Evolutionary conservation across 2,113 vertebrate species (phyloP).

Genomic region (Halichoeres trimaculatus): DNA sequence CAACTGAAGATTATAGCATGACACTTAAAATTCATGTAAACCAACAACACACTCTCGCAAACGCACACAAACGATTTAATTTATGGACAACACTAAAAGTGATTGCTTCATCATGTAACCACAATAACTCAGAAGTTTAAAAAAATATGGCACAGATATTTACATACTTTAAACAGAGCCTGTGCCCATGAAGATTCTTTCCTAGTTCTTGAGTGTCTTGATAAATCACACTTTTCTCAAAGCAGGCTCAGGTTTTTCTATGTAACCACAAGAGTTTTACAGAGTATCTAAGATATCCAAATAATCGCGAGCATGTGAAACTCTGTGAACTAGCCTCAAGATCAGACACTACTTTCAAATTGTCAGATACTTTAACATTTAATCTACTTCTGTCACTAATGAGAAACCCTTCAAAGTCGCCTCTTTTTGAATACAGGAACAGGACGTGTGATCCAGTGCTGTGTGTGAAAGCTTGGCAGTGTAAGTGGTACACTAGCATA

Average conservation of each 20-base stretch:
- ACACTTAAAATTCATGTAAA: slow-evolving; percentile 72
- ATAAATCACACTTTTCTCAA: slow-evolving; percentile 20
- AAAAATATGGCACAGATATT: slow-evolving; percentile 72
- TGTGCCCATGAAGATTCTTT: slow-evolving; percentile 24
- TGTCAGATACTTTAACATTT: slow-evolving; percentile 35
- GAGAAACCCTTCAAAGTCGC: slow-evolving; percentile 30
- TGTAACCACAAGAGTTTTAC: slow-evolving; percentile 22
- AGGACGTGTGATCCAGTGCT: slow-evolving; percentile 29
- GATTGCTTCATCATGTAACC: slow-evolving; percentile 60
- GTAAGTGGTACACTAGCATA: slow-evolving; percentile 33
- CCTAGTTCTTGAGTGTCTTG: slow-evolving; percentile 27
- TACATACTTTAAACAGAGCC: slow-evolving; percentile 64
- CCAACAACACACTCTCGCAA: slow-evolving; percentile 50
- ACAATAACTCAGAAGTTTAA: slow-evolving; percentile 44
- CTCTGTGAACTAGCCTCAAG: slow-evolving; percentile 3
- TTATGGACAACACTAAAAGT: slow-evolving; percentile 59
- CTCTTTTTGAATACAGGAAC: slow-evolving; percentile 35
- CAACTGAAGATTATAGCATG: slow-evolving; percentile 58
- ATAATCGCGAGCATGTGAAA: slow-evolving; percentile 22
- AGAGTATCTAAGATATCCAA: slow-evolving; percentile 26
- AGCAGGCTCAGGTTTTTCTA: slow-evolving; percentile 56
- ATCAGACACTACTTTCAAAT: slow-evolving; percentile 26
- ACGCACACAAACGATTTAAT: slow-evolving; percentile 49
- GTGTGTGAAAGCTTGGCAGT: slow-evolving; percentile 39
- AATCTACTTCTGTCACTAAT: slow-evolving; percentile 33